Conservation (phyloP, 2,113 vertebrate genomes). For the Gallinago paraguaiae region DNA sequence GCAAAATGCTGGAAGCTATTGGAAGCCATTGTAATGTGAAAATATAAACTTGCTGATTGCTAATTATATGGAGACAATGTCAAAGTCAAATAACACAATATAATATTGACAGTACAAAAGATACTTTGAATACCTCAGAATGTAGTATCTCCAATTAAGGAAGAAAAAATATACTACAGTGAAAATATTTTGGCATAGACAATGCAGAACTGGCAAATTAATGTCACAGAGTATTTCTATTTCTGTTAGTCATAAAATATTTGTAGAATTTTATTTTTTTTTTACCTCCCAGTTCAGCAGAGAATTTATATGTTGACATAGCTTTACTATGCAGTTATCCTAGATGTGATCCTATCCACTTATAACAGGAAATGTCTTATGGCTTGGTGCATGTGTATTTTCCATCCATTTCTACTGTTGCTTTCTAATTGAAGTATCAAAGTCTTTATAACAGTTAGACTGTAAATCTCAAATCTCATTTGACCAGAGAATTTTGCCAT, state of each 20-base stretch:
- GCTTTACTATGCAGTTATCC: neutral
- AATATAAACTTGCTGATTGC: constrained; percentile 29
- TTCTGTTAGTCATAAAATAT: neutral
- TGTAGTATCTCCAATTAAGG: neutral
- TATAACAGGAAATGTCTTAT: neutral
- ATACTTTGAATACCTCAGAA: neutral
- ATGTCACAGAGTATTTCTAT: neutral
- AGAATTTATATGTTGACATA: neutral
- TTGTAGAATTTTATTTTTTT: neutral
- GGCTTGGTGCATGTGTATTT: neutral
- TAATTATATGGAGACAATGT: constrained; percentile 38
- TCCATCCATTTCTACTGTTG: neutral
- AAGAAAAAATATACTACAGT: constrained; percentile 6
- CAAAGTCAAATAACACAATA: constrained; percentile 1
- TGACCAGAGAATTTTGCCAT: neutral
- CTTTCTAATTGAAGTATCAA: neutral
- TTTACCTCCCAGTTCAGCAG: neutral
- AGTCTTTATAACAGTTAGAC: neutral
- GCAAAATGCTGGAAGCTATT: constrained; percentile 19
- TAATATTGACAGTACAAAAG: neutral
- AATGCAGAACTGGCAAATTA: neutral
- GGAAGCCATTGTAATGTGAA: constrained; percentile 18
- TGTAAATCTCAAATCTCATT: neutral
- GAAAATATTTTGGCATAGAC: constrained; percentile 13
- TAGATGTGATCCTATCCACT: neutral